Evolutionary conservation across 2,797 vertebrate species (phyloP), one percentile per base, ranked within the genome.

Genomic region (Spea hammondii): DNA sequence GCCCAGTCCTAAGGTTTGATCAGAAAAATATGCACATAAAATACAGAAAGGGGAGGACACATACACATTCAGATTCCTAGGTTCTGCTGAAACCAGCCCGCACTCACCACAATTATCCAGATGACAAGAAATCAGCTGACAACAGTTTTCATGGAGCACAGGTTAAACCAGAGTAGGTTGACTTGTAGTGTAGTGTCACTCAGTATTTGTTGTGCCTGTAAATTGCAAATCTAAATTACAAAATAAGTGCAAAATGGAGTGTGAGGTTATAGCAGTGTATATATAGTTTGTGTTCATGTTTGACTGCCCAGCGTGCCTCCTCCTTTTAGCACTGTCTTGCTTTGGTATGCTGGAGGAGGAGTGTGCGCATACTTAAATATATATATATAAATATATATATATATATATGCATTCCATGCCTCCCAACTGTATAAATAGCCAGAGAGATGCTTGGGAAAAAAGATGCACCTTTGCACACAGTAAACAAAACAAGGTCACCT

Each of bases 291-390:
- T 59, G 55, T 59, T 10, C 55, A 59, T 59, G 69, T 77, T 54
- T 73, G 55, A 54, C 47, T 62, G 70, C 65, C 67, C 74, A 72
- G 32, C 50, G 53, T 49, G 10, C 45, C 64, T 57, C 62, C 60
- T 70, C 47, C 74, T 72, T 70, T 32, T 47, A 55, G 46, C 59
- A 76, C 51, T 6, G 47, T 66, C 53, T 53, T 45, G 53, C 9
- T 32, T 77, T 69, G 74, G 79, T 68, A 82, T 82, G 79, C 9
- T 60, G 48, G 65, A 70, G 79, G 79, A 82, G 74, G 74, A 67
- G 74, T 73, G 55, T 65, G 5, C 46, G n/a, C 51, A 48, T 66
- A 72, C 14, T 72, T 67, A 73, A 55, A 66, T 65, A 44, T 73
- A 74, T 79, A 71, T 54, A 76, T 64, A 77, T 49, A 17, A 46